A percentile compares a stretch with the other conserved stretches of the same genome.
These are phyloP conservation scores for Leptosomus discolor DNA, from an alignment of 2,113 vertebrate genomes.

Conservation along the genomic window DNA sequence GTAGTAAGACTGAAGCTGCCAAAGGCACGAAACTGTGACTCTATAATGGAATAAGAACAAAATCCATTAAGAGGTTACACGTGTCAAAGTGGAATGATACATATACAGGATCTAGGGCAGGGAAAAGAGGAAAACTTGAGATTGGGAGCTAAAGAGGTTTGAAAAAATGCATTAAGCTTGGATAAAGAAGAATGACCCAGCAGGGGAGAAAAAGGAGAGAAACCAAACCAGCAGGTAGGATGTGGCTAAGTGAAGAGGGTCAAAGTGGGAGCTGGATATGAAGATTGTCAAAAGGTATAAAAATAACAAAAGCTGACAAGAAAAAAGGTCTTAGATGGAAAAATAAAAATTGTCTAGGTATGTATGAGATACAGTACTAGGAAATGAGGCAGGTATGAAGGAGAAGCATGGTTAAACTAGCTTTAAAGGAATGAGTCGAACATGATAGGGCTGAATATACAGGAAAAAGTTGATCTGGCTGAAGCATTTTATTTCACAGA, in stretches of 20 bases:
- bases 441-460: not conserved
- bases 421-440: not conserved
- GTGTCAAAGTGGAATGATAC: not conserved
- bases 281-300: not conserved
- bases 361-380: not conserved
- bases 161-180: not conserved
- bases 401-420: not conserved
- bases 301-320: not conserved
- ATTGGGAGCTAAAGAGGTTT: not conserved
- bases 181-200: not conserved
- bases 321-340: not conserved
- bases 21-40: not conserved
- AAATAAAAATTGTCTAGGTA: not conserved
- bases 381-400: not conserved
- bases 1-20: not conserved
- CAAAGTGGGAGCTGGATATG: not conserved
- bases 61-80: not conserved
- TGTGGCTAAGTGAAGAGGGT: not conserved
- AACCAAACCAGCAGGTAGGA: constrained; percentile 4
- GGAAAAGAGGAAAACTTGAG: not conserved
- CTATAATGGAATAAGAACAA: not conserved
- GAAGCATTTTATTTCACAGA: not conserved
- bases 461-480: not conserved
- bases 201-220: not conserved
- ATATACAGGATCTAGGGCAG: not conserved